These are phyloP conservation scores for Microctonus aethiopoides DNA, from an alignment of 2,888 invertebrate species.

Conservation along the genomic window DNA sequence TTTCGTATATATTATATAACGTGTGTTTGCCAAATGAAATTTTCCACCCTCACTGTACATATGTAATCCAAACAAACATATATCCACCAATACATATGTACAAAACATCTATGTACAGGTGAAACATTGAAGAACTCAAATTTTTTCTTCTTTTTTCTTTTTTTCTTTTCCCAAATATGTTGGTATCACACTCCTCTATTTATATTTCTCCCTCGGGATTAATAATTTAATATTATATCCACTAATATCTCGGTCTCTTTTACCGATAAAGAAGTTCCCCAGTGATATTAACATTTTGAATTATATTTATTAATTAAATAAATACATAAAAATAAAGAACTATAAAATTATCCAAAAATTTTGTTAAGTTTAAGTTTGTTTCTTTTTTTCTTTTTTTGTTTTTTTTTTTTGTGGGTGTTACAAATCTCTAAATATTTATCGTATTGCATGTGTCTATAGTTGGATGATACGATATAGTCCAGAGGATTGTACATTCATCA, in stretches of 20 bases:
- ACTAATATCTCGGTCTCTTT: slow-evolving; percentile 53
- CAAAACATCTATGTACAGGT: neutral
- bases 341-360: no score
- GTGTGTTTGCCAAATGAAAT: slow-evolving; percentile 59
- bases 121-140: neutral
- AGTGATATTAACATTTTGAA: neutral
- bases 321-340: neutral
- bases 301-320: neutral
- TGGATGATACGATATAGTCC: no score
- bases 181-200: slow-evolving; percentile 32
- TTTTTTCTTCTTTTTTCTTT: neutral
- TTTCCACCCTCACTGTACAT: slow-evolving; percentile 44
- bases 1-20: neutral
- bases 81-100: neutral
- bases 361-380: neutral
- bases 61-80: neutral
- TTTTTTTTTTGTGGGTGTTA: neutral
- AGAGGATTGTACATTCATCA: slow-evolving; percentile 62
- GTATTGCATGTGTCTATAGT: neutral
- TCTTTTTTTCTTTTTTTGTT: neutral
- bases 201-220: neutral
- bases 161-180: neutral
- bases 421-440: neutral
- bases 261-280: slow-evolving; percentile 49
- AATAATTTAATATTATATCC: slow-evolving; percentile 60